Percentiles rank a stretch among this genome's conserved stretches.
phyloP scores from a whole-genome alignment of 2,113 vertebrate species.

The Ceuthmochares aereus region DNA sequence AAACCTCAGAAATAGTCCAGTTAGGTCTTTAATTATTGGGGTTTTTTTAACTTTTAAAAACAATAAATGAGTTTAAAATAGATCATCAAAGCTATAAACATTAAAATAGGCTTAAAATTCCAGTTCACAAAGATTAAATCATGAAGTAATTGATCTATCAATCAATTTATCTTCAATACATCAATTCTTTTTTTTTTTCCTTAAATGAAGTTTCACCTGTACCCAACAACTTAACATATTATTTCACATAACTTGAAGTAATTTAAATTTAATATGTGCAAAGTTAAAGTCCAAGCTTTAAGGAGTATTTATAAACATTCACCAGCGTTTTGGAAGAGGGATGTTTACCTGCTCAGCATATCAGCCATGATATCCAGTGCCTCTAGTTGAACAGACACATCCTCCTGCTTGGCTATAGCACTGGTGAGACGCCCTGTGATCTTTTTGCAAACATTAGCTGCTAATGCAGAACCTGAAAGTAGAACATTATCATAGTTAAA shows the following conservation, averaged over 20 bases:
- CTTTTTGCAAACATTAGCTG: conserved; percentile 98
- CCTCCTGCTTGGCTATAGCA: conserved; percentile 98
- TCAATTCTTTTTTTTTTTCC: background rate
- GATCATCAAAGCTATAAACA: background rate
- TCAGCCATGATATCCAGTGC: conserved; percentile 99
- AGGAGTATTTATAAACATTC: background rate
- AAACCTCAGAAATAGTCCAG: background rate
- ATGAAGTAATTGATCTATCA: background rate
- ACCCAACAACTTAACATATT: background rate
- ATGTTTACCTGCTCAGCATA: conserved; percentile 94
- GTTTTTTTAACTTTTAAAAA: background rate
- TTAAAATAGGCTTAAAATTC: background rate
- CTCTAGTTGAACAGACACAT: conserved; percentile 97
- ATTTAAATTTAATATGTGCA: background rate
- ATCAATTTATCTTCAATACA: background rate
- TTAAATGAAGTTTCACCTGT: background rate
- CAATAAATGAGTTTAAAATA: background rate
- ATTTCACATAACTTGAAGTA: background rate
- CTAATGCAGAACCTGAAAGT: conserved; percentile 90
- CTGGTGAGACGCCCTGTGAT: conserved; percentile 97
- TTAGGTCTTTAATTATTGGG: background rate
- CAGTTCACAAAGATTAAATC: background rate
- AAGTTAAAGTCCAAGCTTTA: background rate
- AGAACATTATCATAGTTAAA: background rate
- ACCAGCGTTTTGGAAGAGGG: background rate